A percentile compares a stretch with the other conserved stretches of the same genome.
phyloP scores from a whole-genome alignment of 2,797 vertebrate genomes.

The Sebastes cheni region DNA sequence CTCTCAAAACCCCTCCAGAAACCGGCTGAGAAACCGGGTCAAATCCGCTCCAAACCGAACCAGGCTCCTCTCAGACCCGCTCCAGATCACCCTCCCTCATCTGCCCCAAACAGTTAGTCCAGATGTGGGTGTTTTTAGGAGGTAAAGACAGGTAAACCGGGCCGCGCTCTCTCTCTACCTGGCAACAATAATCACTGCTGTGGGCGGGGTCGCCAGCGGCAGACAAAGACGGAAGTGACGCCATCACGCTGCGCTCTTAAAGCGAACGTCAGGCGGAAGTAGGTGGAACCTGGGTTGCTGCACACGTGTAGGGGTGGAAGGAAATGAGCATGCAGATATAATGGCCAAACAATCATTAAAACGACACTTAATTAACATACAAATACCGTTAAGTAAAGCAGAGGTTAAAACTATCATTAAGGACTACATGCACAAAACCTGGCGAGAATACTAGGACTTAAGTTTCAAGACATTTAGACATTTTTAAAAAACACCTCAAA shows the following conservation, averaged over 20 bases:
- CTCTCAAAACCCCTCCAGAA: not conserved
- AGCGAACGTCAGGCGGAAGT: not conserved
- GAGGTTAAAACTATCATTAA: too few species aligned
- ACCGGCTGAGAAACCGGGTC: not conserved
- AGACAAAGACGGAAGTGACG: slow-evolving; percentile 59
- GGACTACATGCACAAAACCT: too few species aligned
- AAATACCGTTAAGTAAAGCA: too few species aligned
- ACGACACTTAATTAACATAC: too few species aligned
- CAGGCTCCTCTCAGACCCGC: not conserved
- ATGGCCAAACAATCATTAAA: too few species aligned
- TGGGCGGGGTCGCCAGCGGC: slow-evolving; percentile 43
- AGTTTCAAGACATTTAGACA: too few species aligned
- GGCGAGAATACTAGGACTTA: too few species aligned
- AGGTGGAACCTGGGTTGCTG: too few species aligned
- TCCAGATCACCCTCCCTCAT: not conserved
- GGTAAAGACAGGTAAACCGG: not conserved
- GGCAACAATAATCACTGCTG: slow-evolving; percentile 33
- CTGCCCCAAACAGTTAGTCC: not conserved
- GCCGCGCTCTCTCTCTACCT: slow-evolving; percentile 13
- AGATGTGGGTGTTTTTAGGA: not conserved
- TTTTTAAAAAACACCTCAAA: too few species aligned
- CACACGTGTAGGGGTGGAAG: too few species aligned
- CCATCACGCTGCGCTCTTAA: slow-evolving; percentile 22
- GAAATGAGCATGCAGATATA: too few species aligned
- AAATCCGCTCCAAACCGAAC: not conserved